Evolutionary conservation across 2,888 invertebrate genomes (phyloP), one percentile per base, ranked within the genome.

Genomic region (Agrotis exclamationis): DNA sequence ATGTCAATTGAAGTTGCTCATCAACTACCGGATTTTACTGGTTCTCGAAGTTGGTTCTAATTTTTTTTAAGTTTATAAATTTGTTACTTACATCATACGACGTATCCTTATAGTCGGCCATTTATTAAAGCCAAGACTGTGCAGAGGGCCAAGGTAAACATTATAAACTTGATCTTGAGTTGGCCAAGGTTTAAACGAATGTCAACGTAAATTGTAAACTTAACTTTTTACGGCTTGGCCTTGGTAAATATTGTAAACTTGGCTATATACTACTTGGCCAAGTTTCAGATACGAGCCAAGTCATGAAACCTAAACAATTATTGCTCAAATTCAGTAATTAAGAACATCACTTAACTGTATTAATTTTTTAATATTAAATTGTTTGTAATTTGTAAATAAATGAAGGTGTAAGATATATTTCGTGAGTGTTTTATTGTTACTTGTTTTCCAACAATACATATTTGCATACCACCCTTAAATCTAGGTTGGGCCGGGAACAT

Each of bases 391-490:
- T 92, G 91, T 92, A 94, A 93, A 93, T 94, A 94, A 93, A 90
- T 91, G 93, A 94, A 91, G 95, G 95, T 95, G 94, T 95, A 94
- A 95, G 94, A 90, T 91, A 90, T 90, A 87, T 48, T 71, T 74
- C 66, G 71, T 24, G 67, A 69, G 65, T 64, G 76, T 88, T 90
- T 89, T 85, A 80, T 89, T 87, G 1, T 80, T 57, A 33, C n/a
- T 24, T 22, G 11, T 33, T 56, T 16, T 24, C 14, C 14, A n/a
- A 54, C 9, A 39, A 39, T 11, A 39, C 11, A n/a, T n/a, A n/a
- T n/a, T n/a, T n/a, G n/a, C n/a, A n/a, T n/a, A n/a, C n/a, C n/a
- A n/a, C n/a, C n/a, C n/a, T n/a, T n/a, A n/a, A n/a, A n/a, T n/a
- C n/a, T n/a, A n/a, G 39, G 11, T 33, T 5, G 33, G 2, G 28